Conservation (phyloP, 2,113 vertebrate genomes). For the Tachycineta bicolor region DNA sequence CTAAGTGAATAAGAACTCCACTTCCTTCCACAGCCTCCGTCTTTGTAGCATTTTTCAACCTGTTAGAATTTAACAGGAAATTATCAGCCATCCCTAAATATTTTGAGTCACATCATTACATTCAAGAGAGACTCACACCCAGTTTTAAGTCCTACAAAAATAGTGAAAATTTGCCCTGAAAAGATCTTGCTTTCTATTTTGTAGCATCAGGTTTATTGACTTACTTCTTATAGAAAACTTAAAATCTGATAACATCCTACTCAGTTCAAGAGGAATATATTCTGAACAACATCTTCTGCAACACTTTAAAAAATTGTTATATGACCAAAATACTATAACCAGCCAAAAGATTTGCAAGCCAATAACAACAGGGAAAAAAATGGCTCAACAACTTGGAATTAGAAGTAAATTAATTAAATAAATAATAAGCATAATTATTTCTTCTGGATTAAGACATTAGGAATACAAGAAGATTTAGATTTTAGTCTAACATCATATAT, state of each 20-base stretch:
- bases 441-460: not conserved
- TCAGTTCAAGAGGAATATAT: constrained; percentile 14
- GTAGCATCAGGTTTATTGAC: constrained; percentile 5
- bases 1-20: not conserved
- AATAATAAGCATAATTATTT: not conserved
- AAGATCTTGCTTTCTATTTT: not conserved
- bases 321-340: not conserved
- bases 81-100: not conserved
- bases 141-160: not conserved
- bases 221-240: constrained; percentile 28
- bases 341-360: not conserved
- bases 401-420: not conserved
- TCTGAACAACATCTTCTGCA: not conserved
- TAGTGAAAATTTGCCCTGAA: not conserved
- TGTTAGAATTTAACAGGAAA: not conserved
- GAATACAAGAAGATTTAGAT: not conserved
- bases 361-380: not conserved
- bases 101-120: not conserved
- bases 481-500: not conserved
- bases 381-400: not conserved
- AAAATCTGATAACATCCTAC: not conserved
- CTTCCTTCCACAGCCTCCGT: not conserved
- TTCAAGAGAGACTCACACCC: not conserved
- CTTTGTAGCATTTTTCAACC: not conserved
- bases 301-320: not conserved